Conservation (phyloP, 1,140 invertebrate genomes). For the Parasteatoda tepidariorum region DNA sequence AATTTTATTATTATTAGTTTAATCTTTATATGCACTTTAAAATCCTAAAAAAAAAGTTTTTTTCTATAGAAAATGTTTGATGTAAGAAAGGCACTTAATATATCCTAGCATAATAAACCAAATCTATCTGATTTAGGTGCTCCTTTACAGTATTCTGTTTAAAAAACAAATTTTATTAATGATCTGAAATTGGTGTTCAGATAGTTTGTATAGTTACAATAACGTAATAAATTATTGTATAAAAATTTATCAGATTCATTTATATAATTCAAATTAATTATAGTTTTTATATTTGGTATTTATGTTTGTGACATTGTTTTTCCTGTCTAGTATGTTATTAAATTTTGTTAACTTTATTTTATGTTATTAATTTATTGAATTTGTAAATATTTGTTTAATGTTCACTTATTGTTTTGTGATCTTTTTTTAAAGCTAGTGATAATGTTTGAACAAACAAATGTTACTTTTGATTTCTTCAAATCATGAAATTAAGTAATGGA, state of each 20-base stretch:
- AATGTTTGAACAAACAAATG: conserved; percentile 47
- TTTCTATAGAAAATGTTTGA: no score
- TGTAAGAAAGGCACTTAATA: no score
- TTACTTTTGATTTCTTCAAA: conserved; percentile 43
- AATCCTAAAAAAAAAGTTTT: no score
- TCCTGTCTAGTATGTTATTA: neutral
- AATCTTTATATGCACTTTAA: no score
- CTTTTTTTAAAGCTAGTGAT: conserved; percentile 54
- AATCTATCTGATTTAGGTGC: no score
- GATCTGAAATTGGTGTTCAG: neutral
- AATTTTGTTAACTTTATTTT: conserved; percentile 30
- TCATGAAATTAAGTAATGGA: conserved; percentile 45
- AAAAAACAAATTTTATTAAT: neutral
- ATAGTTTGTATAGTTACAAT: neutral
- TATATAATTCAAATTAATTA: neutral
- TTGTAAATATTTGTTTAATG: conserved; percentile 50
- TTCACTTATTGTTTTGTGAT: conserved; percentile 32
- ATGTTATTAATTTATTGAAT: conserved; percentile 56
- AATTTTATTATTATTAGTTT: no score
- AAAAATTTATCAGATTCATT: neutral
- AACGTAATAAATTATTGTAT: neutral
- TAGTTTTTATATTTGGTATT: neutral
- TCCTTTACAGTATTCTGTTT: no score
- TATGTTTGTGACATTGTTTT: neutral
- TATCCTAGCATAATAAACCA: no score